Evolutionary conservation across 2,113 vertebrate genomes (phyloP).

Genomic region (Sisor rabdophorus): DNA sequence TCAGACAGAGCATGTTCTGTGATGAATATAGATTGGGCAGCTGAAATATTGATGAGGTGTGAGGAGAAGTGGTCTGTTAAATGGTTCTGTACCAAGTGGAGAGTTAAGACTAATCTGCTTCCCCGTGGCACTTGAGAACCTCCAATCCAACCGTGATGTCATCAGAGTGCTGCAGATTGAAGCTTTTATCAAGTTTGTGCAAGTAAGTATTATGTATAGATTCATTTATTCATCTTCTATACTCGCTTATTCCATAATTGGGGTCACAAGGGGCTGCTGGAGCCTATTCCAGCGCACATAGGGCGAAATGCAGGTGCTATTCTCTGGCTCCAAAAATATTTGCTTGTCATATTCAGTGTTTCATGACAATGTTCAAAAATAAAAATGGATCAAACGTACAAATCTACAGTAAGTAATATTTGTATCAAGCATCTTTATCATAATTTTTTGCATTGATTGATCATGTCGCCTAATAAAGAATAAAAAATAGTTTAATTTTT

Average conservation of each 20-base stretch:
- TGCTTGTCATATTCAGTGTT: background rate
- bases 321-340: background rate
- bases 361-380: background rate
- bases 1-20: constrained; percentile 64
- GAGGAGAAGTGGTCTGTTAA: constrained; percentile 50
- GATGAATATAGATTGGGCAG: constrained; percentile 74
- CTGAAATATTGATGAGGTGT: constrained; percentile 73
- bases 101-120: constrained; percentile 35
- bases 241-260: no score
- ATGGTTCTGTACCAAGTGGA: constrained; percentile 51
- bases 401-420: background rate
- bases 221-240: no score
- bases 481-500: background rate
- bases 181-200: background rate
- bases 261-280: no score
- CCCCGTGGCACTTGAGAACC: constrained; percentile 26
- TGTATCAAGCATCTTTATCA: background rate
- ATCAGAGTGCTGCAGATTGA: constrained; percentile 22
- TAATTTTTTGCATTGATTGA: background rate
- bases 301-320: background rate
- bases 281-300: no score
- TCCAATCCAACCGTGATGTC: constrained; percentile 23
- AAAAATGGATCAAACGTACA: background rate
- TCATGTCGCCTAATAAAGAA: no score
- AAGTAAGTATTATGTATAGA: background rate